Conservation (phyloP, 2,113 vertebrate species). For the Bagarius yarrelli region DNA sequence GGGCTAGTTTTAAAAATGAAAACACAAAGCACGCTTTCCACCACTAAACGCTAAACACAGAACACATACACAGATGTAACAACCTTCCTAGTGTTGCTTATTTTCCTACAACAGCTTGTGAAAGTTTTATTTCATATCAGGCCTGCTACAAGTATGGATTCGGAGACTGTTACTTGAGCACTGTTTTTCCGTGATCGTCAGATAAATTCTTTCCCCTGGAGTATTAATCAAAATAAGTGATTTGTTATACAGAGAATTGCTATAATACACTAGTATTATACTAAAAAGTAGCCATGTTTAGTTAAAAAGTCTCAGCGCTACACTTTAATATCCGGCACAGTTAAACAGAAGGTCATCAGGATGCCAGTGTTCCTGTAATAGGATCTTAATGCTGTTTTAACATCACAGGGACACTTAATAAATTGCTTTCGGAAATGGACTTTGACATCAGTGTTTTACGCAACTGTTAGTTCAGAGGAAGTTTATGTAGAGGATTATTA, state of each 20-base stretch:
- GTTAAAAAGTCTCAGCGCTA: constrained; percentile 47
- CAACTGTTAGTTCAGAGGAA: constrained; percentile 17
- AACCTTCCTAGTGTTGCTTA: background rate
- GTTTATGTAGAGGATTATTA: constrained; percentile 9
- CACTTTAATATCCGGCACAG: constrained; percentile 4
- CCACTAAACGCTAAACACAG: too few species aligned
- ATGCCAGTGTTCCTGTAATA: constrained; percentile 38
- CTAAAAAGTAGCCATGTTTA: constrained; percentile 38
- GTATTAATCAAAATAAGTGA: background rate
- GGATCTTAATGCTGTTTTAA: constrained; percentile 38
- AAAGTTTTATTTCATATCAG: constrained; percentile 4
- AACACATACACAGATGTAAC: too few species aligned
- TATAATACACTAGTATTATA: too few species aligned
- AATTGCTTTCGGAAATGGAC: constrained; percentile 39
- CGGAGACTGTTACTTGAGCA: too few species aligned
- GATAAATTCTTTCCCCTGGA: background rate
- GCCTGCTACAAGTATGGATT: background rate
- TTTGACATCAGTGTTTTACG: constrained; percentile 16
- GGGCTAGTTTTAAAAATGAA: too few species aligned
- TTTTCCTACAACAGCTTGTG: background rate
- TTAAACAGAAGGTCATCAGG: constrained; percentile 6
- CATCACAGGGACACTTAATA: constrained; percentile 19
- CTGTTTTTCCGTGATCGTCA: too few species aligned
- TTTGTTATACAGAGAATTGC: background rate
- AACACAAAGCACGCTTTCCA: too few species aligned